Conservation (phyloP, 2,888 invertebrate genomes). For the Cordilura impudica region DNA sequence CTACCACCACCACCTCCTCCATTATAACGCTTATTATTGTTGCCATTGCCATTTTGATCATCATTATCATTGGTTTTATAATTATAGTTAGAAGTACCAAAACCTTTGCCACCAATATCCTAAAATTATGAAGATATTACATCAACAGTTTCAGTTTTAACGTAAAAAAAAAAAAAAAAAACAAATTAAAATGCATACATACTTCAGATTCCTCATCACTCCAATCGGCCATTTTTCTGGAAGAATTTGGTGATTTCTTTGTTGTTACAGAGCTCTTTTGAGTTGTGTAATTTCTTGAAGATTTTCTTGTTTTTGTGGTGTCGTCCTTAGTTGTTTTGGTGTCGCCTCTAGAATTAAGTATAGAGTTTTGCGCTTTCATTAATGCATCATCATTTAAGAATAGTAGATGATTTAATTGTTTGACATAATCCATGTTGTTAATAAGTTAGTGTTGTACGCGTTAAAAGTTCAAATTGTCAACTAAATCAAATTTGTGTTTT, state of each 20-base stretch:
- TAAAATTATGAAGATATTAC: no score
- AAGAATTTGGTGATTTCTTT: slow-evolving; percentile 11
- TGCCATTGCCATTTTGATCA: slow-evolving; percentile 58
- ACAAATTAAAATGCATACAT: no score
- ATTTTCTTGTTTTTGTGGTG: neutral
- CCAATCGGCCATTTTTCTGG: slow-evolving; percentile 70
- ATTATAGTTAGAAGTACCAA: slow-evolving; percentile 52
- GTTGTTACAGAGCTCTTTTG: neutral
- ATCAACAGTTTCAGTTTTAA: no score
- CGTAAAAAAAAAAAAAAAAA: no score
- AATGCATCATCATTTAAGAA: slow-evolving; percentile 28
- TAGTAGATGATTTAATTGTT: slow-evolving; percentile 42
- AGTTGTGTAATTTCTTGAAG: neutral
- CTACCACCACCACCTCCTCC: slow-evolving; percentile 45
- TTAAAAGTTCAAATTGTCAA: neutral
- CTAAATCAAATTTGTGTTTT: slow-evolving; percentile 2
- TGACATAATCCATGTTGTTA: slow-evolving; percentile 32
- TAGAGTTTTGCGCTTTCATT: slow-evolving; percentile 35
- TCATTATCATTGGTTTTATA: slow-evolving; percentile 45
- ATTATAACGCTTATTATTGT: slow-evolving; percentile 27
- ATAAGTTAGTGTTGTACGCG: neutral
- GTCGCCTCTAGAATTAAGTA: slow-evolving; percentile 36
- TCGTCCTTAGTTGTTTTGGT: neutral
- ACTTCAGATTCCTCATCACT: slow-evolving; percentile 64
- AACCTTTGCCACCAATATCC: slow-evolving; percentile 59